Percentiles rank a stretch among this genome's conserved stretches.
Evolutionary conservation across 2,888 invertebrate species (phyloP).

Genomic region (Ennomos fuscantarius): DNA sequence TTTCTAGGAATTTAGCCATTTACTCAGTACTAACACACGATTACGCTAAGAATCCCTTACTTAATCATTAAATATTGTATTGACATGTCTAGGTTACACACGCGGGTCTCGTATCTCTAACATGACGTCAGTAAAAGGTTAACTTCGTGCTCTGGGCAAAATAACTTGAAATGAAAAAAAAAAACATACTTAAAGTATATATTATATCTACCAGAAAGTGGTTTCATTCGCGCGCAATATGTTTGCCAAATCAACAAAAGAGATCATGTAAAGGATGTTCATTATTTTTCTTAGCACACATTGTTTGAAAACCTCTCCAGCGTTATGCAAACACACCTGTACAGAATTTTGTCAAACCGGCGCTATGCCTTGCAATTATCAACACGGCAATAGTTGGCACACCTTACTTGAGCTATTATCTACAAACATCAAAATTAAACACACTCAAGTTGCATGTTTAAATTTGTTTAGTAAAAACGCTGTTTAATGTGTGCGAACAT

Average conservation of each 20-base stretch:
- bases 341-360: conserved; percentile 33
- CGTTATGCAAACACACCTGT: conserved; percentile 47
- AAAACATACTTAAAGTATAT: neutral
- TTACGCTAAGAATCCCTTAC: conserved; percentile 14
- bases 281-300: conserved; percentile 52
- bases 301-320: conserved; percentile 56
- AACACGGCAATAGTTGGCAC: conserved; percentile 31
- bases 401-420: conserved; percentile 47
- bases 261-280: conserved; percentile 35
- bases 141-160: conserved; percentile 1
- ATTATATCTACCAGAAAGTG: neutral
- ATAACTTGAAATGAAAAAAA: neutral
- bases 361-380: conserved; percentile 34
- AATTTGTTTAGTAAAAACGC: conserved; percentile 41
- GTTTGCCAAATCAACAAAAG: conserved; percentile 34
- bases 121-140: conserved; percentile 13
- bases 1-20: conserved; percentile 20
- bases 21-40: conserved; percentile 6
- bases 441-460: conserved; percentile 39
- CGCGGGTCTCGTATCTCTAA: conserved; percentile 9
- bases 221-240: conserved; percentile 15
- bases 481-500: conserved; percentile 26
- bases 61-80: conserved; percentile 14
- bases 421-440: conserved; percentile 50
- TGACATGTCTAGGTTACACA: conserved; percentile 11